Conservation (phyloP, 2,888 invertebrate species). For the Mayetiola destructor region DNA sequence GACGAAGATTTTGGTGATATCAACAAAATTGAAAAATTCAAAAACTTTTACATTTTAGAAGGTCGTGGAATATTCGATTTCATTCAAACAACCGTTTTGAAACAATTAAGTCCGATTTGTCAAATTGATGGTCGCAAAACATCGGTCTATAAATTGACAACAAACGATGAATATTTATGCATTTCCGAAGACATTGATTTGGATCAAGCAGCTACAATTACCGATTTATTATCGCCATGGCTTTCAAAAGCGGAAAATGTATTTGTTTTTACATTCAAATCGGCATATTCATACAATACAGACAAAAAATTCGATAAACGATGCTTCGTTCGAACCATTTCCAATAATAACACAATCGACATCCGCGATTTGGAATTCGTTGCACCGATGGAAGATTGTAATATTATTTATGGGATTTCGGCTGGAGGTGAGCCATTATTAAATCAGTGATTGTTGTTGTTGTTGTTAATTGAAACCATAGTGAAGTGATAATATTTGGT, state of each 20-base stretch:
- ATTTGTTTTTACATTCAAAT: background rate
- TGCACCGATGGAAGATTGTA: background rate
- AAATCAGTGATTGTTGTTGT: background rate
- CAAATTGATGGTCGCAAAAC: slow-evolving; percentile 1
- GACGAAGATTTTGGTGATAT: background rate
- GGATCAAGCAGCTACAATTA: background rate
- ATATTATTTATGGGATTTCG: background rate
- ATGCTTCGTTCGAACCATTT: slow-evolving; percentile 5
- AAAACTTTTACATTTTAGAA: background rate
- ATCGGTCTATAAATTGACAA: background rate
- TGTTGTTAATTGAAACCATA: too few species aligned
- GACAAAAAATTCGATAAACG: background rate
- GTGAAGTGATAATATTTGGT: background rate
- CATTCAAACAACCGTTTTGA: background rate
- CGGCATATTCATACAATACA: slow-evolving; percentile 5
- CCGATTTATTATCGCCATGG: slow-evolving; percentile 8
- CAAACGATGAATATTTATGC: background rate
- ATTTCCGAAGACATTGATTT: slow-evolving; percentile 13
- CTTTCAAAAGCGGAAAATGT: background rate
- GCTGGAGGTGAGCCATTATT: background rate
- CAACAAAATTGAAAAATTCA: background rate
- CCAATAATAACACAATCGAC: background rate
- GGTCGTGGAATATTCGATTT: background rate
- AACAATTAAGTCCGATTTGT: background rate
- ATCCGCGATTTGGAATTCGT: background rate